Evolutionary conservation across 2,888 invertebrate species (phyloP), one percentile per base, ranked within the genome.

Genomic region (Philonicus albiceps): DNA sequence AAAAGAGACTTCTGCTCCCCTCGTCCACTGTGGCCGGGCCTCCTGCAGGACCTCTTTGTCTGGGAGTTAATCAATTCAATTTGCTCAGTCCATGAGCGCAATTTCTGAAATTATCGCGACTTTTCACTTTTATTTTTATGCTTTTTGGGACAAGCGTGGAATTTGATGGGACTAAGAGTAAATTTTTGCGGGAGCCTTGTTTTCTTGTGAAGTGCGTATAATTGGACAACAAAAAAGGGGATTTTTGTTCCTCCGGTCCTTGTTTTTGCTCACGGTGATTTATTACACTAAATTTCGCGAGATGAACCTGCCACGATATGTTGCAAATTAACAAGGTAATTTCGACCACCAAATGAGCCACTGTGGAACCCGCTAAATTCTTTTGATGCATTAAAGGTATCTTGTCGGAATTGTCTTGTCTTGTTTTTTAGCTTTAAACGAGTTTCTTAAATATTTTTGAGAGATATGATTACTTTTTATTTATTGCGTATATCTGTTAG

Each of bases 21-120:
- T 31, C n/a, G 37, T 73, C 27, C n/a, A 37, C 31, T 31, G n/a
- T n/a, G 74, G 37, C 0, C 37, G 74, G 74, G 74, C 5, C 27
- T 22, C 64, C 64, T 64, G 64, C 64, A 27, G 64, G 64, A 64
- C 64, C 64, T 64, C 27, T 27, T 43, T 11, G 27, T 22, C 43
- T 27, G 40, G 40, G 40, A 84, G 40, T 22, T 84, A 31, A 84
- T 84, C 84, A 84, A 84, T 84, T 84, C 73, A 19, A 73, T 43
- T 73, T 84, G 27, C 30, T 31, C 31, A 5, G 37, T 4, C 37
- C 73, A 72, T 83, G 19, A n/a, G 73, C 7, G 27, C 22, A 84
- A 73, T 73, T 84, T 73, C 16, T 55, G 64, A 81, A 81, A 81
- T 81, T 81, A 34, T 49, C 43, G 53, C 49, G 64, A 22, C n/a